Evolutionary conservation across 2,888 invertebrate species (phyloP).

Genomic region (Epistrophella euchroma): DNA sequence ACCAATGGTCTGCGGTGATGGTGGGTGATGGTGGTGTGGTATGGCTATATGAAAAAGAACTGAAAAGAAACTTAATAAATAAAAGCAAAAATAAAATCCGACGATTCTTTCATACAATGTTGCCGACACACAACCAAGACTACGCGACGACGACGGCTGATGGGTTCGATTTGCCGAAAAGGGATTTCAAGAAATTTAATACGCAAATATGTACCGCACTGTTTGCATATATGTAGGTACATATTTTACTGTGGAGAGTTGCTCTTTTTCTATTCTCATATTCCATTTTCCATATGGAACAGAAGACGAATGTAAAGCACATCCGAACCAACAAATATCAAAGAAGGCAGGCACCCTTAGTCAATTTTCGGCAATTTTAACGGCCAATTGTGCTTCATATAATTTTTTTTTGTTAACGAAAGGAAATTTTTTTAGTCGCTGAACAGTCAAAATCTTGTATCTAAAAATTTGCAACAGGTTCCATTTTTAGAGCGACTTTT

Average conservation of each 20-base stretch:
- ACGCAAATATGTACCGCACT: conserved; percentile 50
- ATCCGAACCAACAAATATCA: conserved; percentile 18
- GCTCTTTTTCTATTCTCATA: conserved; percentile 29
- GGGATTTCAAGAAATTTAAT: conserved; percentile 73
- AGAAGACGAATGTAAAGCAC: neutral
- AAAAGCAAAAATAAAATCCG: conserved; percentile 1
- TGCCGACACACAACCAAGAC: conserved; percentile 27
- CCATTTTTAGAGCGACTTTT: too few species aligned
- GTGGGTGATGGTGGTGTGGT: neutral
- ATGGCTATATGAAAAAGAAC: conserved; percentile 11
- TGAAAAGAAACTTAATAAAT: conserved; percentile 18
- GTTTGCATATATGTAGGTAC: neutral
- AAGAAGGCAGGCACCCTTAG: conserved; percentile 21
- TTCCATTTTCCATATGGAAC: conserved; percentile 56
- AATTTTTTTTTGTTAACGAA: neutral
- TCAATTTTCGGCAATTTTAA: conserved; percentile 8
- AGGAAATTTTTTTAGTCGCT: neutral
- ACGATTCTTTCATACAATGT: conserved; percentile 44
- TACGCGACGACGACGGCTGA: conserved; percentile 1
- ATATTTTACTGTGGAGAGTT: neutral
- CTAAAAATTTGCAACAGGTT: neutral
- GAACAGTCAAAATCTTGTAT: conserved; percentile 15
- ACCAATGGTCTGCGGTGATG: conserved; percentile 28
- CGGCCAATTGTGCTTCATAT: conserved; percentile 56
- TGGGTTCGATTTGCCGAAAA: conserved; percentile 61